Evolutionary conservation across 2,888 invertebrate genomes (phyloP).

Genomic region (Ichneumoninae sp.): DNA sequence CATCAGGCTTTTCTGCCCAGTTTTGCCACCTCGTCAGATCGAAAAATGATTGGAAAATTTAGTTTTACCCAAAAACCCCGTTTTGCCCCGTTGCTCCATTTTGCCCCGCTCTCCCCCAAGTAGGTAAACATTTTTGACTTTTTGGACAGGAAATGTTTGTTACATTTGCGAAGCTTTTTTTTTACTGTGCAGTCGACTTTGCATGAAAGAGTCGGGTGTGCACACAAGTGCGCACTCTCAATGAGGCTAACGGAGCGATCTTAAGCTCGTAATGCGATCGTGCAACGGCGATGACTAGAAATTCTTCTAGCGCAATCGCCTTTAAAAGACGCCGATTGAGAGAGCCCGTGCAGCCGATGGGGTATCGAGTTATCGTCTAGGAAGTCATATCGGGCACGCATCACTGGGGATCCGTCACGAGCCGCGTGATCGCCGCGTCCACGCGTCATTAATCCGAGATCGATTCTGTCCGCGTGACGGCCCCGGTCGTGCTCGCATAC

Average conservation of each 20-base stretch:
- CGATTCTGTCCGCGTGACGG: constrained; percentile 74
- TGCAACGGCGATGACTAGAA: constrained; percentile 6
- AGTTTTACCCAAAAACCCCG: too few species aligned
- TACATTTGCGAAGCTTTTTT: too few species aligned
- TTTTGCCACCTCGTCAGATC: too few species aligned
- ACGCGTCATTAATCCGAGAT: constrained; percentile 73
- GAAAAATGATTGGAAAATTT: too few species aligned
- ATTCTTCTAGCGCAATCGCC: constrained; percentile 8
- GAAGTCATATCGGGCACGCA: constrained; percentile 54
- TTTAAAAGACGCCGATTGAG: constrained; percentile 5
- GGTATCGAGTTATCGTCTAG: constrained; percentile 71
- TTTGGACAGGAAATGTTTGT: too few species aligned
- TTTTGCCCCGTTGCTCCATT: too few species aligned
- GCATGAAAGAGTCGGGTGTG: too few species aligned
- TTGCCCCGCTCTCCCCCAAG: too few species aligned
- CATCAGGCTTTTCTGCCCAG: too few species aligned
- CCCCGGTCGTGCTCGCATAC: constrained; percentile 53
- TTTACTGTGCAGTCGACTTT: too few species aligned
- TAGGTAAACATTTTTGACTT: too few species aligned
- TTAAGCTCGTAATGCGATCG: not conserved
- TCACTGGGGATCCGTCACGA: constrained; percentile 50
- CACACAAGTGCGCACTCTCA: not conserved
- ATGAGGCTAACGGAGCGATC: constrained; percentile 3
- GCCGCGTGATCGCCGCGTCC: constrained; percentile 63
- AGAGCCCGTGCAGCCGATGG: constrained; percentile 25